Base-by-base conservation (phyloP, 2,113 vertebrate species). In the Cheirogaleus medius region DNA sequence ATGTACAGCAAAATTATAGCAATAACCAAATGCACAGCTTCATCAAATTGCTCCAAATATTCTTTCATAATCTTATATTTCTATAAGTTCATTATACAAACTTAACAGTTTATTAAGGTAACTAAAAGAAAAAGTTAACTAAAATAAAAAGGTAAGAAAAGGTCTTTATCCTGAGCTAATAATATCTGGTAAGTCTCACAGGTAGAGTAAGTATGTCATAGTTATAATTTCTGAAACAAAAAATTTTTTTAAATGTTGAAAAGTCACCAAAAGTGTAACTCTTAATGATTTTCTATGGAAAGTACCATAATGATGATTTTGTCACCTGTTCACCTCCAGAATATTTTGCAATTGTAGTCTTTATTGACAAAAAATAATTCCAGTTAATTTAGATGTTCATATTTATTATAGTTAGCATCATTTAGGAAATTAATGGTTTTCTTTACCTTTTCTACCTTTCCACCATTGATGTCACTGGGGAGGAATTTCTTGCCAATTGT, bases 381-480 rank as follows among this genome's bases (percentile, higher is more conserved):
- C 23, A 77, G 15, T 6, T 88, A 69, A 95, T 56, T 78, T 60
- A 82, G 60, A 84, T 74, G 12, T 32, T 69, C 15, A 42, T 69
- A 87, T 56, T 77, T 63, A 87, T 49, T 56, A 1, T 13, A 69
- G 49, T 37, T 77, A 34, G n/a, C 49, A 91, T 42, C 95, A 90
- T 39, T 89, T 32, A 81, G 54, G 18, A 90, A 87, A 54, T 92
- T 58, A 90, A 37, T 4, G 37, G 25, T 74, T 68, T 74, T 17
- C 37, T 96, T 98, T 99, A 99, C 99, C 99, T 99, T 99, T 98
- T 99, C 99, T 93, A 99, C 98, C 97, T 99, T 99, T 98, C 99
- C 99, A 97, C 99, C 99, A 97, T 99, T 99, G 98, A 99, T 99
- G 97, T 99, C 99, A 95, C 98, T 98, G n/a, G 99, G 99, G 12